Percentiles rank a stretch among this genome's conserved stretches.
Evolutionary conservation across 1,140 invertebrate genomes (phyloP).

Genomic region (Caenorhabditis elegans): DNA sequence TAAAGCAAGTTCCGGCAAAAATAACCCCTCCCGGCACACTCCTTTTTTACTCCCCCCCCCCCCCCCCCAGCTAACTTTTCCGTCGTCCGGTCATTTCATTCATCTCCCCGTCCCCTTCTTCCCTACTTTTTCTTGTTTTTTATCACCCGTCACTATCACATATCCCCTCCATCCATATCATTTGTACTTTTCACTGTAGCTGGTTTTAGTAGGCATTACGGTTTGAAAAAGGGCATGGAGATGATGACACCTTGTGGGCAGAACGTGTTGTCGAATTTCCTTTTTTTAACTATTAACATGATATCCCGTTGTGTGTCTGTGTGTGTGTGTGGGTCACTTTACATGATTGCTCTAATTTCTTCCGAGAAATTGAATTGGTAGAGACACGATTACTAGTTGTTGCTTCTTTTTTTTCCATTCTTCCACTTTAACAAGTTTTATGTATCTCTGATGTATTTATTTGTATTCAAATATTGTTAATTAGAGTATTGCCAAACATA

Average conservation of each 20-base stretch:
- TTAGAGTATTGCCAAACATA: too few relatives aligned
- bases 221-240: background rate
- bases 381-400: background rate
- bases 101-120: background rate
- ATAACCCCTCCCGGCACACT: background rate
- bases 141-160: background rate
- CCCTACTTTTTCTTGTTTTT: background rate
- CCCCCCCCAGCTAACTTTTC: background rate
- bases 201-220: background rate
- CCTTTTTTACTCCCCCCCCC: background rate
- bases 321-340: too few relatives aligned
- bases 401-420: background rate
- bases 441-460: too few relatives aligned
- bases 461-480: background rate
- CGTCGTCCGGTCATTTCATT: background rate
- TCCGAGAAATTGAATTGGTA: too few relatives aligned
- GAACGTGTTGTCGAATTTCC: background rate
- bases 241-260: slow-evolving; percentile 8
- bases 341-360: slow-evolving; percentile 7
- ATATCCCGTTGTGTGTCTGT: slow-evolving; percentile 5
- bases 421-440: too few relatives aligned
- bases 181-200: background rate
- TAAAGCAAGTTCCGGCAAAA: too few relatives aligned
- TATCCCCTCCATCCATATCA: background rate
- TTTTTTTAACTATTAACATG: background rate